A percentile compares a stretch with the other conserved stretches of the same genome.
Conservation (phyloP, 2,888 invertebrate species). For the Leptinotarsa juncta region DNA sequence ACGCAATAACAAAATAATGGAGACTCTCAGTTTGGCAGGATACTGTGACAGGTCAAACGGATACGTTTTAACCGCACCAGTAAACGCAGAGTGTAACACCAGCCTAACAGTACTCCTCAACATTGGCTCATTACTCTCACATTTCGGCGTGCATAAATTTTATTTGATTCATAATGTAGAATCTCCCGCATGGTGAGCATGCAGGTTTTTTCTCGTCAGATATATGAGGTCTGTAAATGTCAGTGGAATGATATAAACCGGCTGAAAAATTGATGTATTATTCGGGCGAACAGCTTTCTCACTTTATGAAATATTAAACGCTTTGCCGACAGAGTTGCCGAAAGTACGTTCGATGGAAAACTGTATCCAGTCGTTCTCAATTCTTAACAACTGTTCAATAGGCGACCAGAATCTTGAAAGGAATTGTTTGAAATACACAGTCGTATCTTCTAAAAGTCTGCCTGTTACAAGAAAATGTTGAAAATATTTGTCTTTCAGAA, state of each 20-base stretch:
- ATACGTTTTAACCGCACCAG: too few relatives aligned
- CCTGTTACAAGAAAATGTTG: too few relatives aligned
- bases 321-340: conserved; percentile 7
- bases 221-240: conserved; percentile 7
- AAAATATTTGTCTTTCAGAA: too few relatives aligned
- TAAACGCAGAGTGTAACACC: too few relatives aligned
- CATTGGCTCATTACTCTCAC: neutral
- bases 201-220: neutral
- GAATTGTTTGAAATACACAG: too few relatives aligned
- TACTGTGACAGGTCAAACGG: too few relatives aligned
- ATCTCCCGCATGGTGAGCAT: conserved; percentile 3
- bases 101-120: neutral
- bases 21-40: too few relatives aligned
- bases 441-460: too few relatives aligned
- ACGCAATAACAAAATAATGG: too few relatives aligned
- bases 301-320: conserved; percentile 15
- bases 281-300: conserved; percentile 7
- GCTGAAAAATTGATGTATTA: conserved; percentile 15
- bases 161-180: neutral
- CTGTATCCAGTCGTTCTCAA: neutral
- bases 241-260: conserved; percentile 17
- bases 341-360: conserved; percentile 5
- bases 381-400: neutral
- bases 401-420: neutral
- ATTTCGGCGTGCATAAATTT: neutral